A percentile compares a stretch with the other conserved stretches of the same genome.
phyloP scores from a whole-genome alignment of 2,113 vertebrate species.

The Ovis canadensis region DNA sequence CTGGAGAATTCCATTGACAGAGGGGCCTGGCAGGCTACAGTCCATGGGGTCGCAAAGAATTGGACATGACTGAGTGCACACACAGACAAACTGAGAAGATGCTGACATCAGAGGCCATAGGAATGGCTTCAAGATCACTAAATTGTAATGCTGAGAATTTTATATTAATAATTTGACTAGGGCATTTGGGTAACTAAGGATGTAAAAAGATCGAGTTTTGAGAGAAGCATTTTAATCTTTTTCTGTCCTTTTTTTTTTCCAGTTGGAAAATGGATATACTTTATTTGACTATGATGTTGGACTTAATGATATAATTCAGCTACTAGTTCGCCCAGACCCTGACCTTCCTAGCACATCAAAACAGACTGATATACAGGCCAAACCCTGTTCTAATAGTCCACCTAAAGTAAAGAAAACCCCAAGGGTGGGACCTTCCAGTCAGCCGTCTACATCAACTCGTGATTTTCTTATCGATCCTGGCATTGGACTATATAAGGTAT shows the following conservation, averaged over 20 bases:
- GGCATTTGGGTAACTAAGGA: background rate
- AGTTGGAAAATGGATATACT: conserved; percentile 99
- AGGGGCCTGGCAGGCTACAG: background rate
- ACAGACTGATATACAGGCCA: conserved; percentile 82
- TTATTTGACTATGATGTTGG: conserved; percentile 98
- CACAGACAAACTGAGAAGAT: background rate
- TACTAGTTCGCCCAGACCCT: conserved; percentile 92
- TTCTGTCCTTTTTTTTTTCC: conserved; percentile 66
- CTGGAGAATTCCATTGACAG: background rate
- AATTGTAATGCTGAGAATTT: background rate
- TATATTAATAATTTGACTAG: conserved; percentile 20
- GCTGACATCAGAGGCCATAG: background rate
- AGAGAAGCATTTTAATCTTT: conserved; percentile 40
- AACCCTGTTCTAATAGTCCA: conserved; percentile 71
- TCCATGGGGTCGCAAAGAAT: background rate
- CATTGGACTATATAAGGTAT: conserved; percentile 94
- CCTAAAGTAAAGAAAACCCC: conserved; percentile 87
- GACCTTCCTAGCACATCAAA: conserved; percentile 85
- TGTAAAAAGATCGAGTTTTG: conserved; percentile 4
- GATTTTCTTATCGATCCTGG: conserved; percentile 89
- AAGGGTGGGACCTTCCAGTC: conserved; percentile 78
- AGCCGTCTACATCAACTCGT: conserved; percentile 89
- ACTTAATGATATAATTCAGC: conserved; percentile 97
- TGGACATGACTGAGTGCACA: background rate
- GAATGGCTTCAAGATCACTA: conserved; percentile 19